Conservation (phyloP, 2,888 invertebrate genomes). For the Ypsolopha sequella region DNA sequence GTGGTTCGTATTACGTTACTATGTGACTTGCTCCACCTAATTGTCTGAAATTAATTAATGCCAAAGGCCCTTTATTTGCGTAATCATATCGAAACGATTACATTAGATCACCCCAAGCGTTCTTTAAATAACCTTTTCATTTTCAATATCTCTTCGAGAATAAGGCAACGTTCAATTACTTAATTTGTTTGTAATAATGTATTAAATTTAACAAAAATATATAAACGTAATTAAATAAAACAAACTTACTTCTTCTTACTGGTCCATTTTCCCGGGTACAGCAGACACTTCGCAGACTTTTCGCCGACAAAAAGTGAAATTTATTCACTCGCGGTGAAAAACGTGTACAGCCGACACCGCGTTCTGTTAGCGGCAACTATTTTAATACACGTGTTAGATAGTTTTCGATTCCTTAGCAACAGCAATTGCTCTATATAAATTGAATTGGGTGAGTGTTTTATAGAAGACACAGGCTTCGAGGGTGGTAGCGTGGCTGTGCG, state of each 20-base stretch:
- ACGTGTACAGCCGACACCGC: slow-evolving; percentile 48
- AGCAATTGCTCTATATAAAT: no score
- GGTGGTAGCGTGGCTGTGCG: slow-evolving; percentile 5
- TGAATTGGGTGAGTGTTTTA: neutral
- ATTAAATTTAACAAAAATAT: neutral
- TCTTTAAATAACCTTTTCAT: no score
- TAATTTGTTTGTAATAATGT: neutral
- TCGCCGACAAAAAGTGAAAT: slow-evolving; percentile 62
- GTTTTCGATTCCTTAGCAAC: slow-evolving; percentile 1
- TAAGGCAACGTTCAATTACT: no score
- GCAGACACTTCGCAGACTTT: slow-evolving; percentile 42
- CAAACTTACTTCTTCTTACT: slow-evolving; percentile 44
- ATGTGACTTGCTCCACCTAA: neutral
- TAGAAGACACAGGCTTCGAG: neutral
- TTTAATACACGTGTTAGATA: slow-evolving; percentile 55
- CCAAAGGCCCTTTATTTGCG: neutral
- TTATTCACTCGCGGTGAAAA: slow-evolving; percentile 57
- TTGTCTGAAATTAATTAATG: neutral
- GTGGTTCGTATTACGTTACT: neutral
- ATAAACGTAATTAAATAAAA: neutral
- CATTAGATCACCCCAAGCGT: no score
- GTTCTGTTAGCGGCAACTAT: slow-evolving; percentile 48
- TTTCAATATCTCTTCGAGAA: no score
- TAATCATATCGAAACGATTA: neutral
- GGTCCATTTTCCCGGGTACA: slow-evolving; percentile 31